phyloP scores from a whole-genome alignment of 1,140 invertebrate species.

The Nebria ingens region DNA sequence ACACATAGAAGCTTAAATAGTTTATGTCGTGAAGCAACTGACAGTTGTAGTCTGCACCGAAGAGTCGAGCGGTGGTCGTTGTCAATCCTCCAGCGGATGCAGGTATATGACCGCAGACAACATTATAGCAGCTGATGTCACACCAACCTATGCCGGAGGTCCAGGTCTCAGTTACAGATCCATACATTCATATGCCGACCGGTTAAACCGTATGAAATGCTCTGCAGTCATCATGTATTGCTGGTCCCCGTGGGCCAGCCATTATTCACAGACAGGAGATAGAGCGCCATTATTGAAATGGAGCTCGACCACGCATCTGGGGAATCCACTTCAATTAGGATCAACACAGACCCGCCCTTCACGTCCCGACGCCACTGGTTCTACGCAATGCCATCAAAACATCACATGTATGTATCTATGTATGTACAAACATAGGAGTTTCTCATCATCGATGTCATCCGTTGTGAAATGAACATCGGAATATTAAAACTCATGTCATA shows the following conservation, averaged over 20 bases:
- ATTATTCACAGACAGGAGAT: neutral
- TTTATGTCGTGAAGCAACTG: too few relatives aligned
- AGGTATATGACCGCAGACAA: neutral
- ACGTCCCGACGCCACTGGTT: neutral
- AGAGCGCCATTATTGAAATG: slow-evolving; percentile 20
- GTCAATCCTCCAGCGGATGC: neutral
- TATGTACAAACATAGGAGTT: neutral
- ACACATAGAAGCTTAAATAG: too few relatives aligned
- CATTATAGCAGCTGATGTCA: neutral
- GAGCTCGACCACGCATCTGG: slow-evolving; percentile 17
- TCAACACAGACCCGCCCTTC: slow-evolving; percentile 13
- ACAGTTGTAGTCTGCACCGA: too few relatives aligned
- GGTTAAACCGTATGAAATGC: neutral
- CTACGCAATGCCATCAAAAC: neutral
- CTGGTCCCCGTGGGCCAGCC: neutral
- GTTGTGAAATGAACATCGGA: too few relatives aligned
- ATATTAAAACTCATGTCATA: too few relatives aligned
- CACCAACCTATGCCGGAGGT: neutral
- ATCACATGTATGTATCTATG: neutral
- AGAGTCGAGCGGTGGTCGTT: too few relatives aligned
- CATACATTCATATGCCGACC: neutral
- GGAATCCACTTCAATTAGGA: slow-evolving; percentile 21
- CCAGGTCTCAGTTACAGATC: neutral
- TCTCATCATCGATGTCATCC: too few relatives aligned
- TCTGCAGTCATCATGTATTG: neutral